Conservation (phyloP, 2,797 vertebrate species). For the Balearica regulorum region DNA sequence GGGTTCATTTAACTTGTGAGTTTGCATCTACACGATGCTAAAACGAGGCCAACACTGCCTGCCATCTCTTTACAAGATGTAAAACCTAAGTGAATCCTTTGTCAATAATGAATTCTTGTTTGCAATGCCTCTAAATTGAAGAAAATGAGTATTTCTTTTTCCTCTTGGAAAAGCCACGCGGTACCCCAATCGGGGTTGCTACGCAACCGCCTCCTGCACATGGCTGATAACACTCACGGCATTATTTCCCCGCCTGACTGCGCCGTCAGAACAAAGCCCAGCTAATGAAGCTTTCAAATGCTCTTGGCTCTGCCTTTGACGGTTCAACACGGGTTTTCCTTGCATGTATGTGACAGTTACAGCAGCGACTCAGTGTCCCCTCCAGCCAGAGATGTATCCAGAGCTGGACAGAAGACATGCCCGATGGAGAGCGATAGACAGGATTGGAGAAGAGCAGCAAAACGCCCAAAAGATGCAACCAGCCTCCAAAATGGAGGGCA, state of each 20-base stretch:
- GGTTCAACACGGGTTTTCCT: constrained; percentile 12
- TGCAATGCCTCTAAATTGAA: constrained; percentile 54
- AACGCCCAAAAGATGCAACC: not conserved
- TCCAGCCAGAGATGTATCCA: not conserved
- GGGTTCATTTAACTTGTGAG: not conserved
- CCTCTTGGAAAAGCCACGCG: constrained; percentile 6
- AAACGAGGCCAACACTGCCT: not conserved
- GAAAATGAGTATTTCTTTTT: constrained; percentile 61
- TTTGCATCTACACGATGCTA: accelerated
- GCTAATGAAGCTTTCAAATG: constrained; percentile 60
- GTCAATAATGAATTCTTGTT: constrained; percentile 33
- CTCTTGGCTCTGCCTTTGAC: constrained; percentile 31
- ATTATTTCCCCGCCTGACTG: constrained; percentile 81
- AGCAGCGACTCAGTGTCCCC: not conserved
- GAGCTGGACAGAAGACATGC: not conserved
- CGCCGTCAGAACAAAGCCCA: constrained; percentile 69
- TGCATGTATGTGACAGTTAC: not conserved
- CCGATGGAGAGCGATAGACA: not conserved
- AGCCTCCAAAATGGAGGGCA: not conserved
- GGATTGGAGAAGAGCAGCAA: not conserved
- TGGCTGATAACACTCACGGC: constrained; percentile 87
- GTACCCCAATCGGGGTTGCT: constrained; percentile 84
- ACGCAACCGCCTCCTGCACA: constrained; percentile 90
- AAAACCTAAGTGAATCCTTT: not conserved
- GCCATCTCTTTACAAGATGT: not conserved